These are phyloP conservation scores for Terrapene triunguis DNA, from an alignment of 2,113 vertebrate species.

Conservation along the genomic window DNA sequence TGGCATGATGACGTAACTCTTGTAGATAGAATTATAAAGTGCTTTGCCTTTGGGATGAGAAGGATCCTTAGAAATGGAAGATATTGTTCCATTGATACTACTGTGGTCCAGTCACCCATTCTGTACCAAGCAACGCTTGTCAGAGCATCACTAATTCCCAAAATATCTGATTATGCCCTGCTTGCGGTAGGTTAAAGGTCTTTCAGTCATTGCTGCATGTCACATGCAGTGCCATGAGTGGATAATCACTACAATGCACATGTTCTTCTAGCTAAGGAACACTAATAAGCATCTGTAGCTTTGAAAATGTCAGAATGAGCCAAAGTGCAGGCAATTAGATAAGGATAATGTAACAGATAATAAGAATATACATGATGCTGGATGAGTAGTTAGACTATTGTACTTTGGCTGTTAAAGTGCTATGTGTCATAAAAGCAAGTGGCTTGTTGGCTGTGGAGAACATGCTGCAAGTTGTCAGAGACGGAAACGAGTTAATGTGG, in stretches of 20 bases:
- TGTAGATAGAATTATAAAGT: not conserved
- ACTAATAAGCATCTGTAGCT: constrained; percentile 59
- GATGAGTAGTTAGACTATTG: constrained; percentile 12
- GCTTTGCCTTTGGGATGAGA: not conserved
- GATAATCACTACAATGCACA: constrained; percentile 47
- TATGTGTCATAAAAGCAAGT: not conserved
- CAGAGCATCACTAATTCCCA: constrained; percentile 39
- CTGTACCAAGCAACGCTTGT: constrained; percentile 42
- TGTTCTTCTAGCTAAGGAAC: constrained; percentile 43
- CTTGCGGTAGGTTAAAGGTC: constrained; percentile 52
- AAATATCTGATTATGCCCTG: constrained; percentile 52
- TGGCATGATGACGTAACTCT: not conserved
- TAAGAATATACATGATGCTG: constrained; percentile 8
- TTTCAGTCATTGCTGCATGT: constrained; percentile 17
- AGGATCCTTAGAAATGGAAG: constrained; percentile 7
- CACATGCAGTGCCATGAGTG: not conserved
- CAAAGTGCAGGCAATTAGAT: constrained; percentile 60
- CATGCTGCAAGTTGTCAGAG: not conserved
- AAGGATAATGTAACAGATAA: constrained; percentile 53
- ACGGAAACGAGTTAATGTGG: not conserved
- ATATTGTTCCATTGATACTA: constrained; percentile 54
- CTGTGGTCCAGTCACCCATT: constrained; percentile 28
- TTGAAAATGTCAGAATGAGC: constrained; percentile 41
- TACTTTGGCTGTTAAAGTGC: constrained; percentile 25
- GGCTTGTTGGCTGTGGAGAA: not conserved